A percentile compares a stretch with the other conserved stretches of the same genome.
Evolutionary conservation across 2,888 invertebrate genomes (phyloP).

Genomic region (Dastarcus helophoroides): DNA sequence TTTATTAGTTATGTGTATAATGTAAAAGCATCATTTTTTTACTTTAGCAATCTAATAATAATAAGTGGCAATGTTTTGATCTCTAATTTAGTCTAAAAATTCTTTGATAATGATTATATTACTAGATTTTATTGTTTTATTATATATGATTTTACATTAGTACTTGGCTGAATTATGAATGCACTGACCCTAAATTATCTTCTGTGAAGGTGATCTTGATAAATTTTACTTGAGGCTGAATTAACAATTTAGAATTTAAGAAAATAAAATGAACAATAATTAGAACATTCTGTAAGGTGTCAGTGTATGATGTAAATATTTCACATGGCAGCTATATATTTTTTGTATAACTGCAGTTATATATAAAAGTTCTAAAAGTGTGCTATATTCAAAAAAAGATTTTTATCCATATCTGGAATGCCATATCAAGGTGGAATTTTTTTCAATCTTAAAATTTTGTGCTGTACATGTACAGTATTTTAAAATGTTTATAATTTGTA

Average conservation of each 20-base stretch:
- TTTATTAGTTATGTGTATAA: too few species aligned
- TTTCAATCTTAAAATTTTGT: slow-evolving; percentile 35
- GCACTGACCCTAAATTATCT: slow-evolving; percentile 28
- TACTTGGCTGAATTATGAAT: slow-evolving; percentile 15
- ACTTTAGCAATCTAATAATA: slow-evolving; percentile 16
- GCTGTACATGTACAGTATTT: slow-evolving; percentile 64
- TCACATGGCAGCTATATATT: slow-evolving; percentile 34
- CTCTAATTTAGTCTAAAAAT: slow-evolving; percentile 26
- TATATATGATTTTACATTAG: slow-evolving; percentile 11
- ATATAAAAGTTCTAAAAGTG: slow-evolving; percentile 28
- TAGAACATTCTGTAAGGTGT: slow-evolving; percentile 24
- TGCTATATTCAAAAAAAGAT: slow-evolving; percentile 32
- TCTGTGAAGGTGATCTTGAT: slow-evolving; percentile 27
- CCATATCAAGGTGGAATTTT: slow-evolving; percentile 35
- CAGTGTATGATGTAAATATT: slow-evolving; percentile 34
- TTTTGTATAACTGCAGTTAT: slow-evolving; percentile 29
- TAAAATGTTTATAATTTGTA: slow-evolving; percentile 74
- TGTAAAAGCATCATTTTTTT: slow-evolving; percentile 1
- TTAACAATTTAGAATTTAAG: slow-evolving; percentile 8
- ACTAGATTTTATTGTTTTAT: slow-evolving; percentile 26
- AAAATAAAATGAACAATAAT: slow-evolving; percentile 24
- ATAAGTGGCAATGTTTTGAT: slow-evolving; percentile 37
- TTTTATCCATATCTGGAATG: slow-evolving; percentile 38
- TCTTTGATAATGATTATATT: slow-evolving; percentile 16
- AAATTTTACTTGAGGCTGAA: slow-evolving; percentile 8